Base-by-base conservation (phyloP, 2,888 invertebrate species). In the Aphrophora alni region DNA sequence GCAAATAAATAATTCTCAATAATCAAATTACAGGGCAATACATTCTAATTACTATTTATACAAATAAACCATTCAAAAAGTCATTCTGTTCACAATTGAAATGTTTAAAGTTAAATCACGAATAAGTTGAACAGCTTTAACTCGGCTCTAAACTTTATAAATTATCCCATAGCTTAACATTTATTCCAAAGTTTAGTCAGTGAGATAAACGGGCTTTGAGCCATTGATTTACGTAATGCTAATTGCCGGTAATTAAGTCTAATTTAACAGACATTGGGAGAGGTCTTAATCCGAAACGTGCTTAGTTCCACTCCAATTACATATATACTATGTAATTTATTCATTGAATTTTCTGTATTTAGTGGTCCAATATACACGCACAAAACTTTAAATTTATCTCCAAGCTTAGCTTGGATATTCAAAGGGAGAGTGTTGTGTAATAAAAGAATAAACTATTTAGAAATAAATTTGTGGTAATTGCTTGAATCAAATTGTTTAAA, bases 181-280 rank as follows among this genome's bases (percentile, higher is more conserved):
- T 59, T 59, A 59, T 59, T 59, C 21, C 21, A 17, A 59, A 59
- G 59, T 59, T 59, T 21, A 59, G 21, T 21, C 59, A 2, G 1
- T 4, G 59, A 59, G 59, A 59, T 59, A 59, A 59, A 59, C 59
- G 21, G 12, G 59, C 21, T 59, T 21, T 59, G 59, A 59, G 59
- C 59, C 59, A 59, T 59, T 59, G 59, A 59, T 59, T 59, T 59
- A 59, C 59, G 21, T 59, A 59, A 59, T 59, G 59, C 59, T 59
- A 59, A 59, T 59, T 59, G 59, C 21, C 44, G 14, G 59, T 59
- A 59, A 59, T 59, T 59, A 59, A 59, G 21, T 59, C 4, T 21
- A 59, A 59, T 59, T 59, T 59, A 59, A 59, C 59, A 1, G 59
- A 21, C 59, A 59, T 21, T 21, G 1, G 59, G 59, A 59, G 21